Evolutionary conservation across 2,888 invertebrate genomes (phyloP).

Genomic region (Parascotia fuliginaria): DNA sequence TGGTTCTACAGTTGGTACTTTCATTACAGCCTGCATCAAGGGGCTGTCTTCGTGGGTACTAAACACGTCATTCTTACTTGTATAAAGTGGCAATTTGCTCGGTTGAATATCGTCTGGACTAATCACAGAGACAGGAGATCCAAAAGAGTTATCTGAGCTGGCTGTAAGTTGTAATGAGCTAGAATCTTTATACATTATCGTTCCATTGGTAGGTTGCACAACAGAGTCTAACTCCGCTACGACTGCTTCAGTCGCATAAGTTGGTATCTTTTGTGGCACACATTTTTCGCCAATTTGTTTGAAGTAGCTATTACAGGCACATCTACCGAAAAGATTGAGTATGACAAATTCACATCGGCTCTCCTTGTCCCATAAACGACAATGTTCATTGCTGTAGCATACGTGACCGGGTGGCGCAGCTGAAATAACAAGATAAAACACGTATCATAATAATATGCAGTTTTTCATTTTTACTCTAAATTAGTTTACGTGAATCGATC

Average conservation of each 20-base stretch:
- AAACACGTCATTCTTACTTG: conserved; percentile 71
- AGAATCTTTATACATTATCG: conserved; percentile 41
- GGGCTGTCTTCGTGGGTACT: conserved; percentile 76
- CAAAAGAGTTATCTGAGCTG: conserved; percentile 45
- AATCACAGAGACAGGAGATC: conserved; percentile 46
- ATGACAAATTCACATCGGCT: conserved; percentile 96
- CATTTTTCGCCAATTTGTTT: conserved; percentile 88
- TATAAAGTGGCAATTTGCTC: conserved; percentile 67
- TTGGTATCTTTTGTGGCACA: conserved; percentile 69
- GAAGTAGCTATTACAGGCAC: conserved; percentile 90
- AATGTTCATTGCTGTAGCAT: conserved; percentile 96
- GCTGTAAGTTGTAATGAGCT: conserved; percentile 49
- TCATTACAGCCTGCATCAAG: conserved; percentile 75
- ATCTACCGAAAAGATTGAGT: conserved; percentile 95
- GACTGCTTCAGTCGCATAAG: conserved; percentile 71
- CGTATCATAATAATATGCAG: conserved; percentile 21
- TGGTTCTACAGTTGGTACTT: conserved; percentile 70
- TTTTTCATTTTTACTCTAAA: conserved; percentile 27
- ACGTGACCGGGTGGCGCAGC: conserved; percentile 94
- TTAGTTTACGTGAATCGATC: conserved; percentile 41
- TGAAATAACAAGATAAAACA: conserved; percentile 67
- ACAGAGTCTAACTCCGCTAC: conserved; percentile 70
- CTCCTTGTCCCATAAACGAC: conserved; percentile 92
- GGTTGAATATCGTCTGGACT: conserved; percentile 64
- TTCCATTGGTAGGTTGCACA: conserved; percentile 42